Base-by-base conservation (phyloP, 2,113 vertebrate species). In the Isurus oxyrinchus region DNA sequence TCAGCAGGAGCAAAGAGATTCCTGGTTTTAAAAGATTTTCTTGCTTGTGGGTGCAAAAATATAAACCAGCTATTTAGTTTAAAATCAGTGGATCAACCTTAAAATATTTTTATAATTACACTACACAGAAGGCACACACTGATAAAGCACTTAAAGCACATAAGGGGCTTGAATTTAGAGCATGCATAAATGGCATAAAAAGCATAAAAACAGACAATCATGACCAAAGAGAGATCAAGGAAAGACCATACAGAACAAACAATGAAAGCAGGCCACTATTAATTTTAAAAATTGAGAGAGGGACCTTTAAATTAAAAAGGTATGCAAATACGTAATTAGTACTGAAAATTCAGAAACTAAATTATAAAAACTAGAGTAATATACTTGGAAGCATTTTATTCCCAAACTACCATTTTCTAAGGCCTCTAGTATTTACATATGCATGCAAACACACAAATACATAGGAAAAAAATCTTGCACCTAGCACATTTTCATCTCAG, bases 1-100 rank as follows among this genome's bases (percentile, higher is more conserved):
- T 97, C 97, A 97, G 97, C 96, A 97, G 98, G 98, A 97, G 97
- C 96, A 96, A 96, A 81, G 88, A 90, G 96, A 35, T 44, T 97
- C 97, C 97, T 96, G 67, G 94, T 31, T 95, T 72, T 76, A 95
- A 95, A 76, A 72, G 49, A 69, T 76, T 95, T 95, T 13, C 67
- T 72, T 76, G 69, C 67, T 53, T 95, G 66, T 72, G 94, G 66
- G 44, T 95, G 59, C 66, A 69, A 95, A 95, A 95, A 72, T 16
- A 55, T 40, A 95, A 94, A 95, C 27, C 63, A 95, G 94, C 66
- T 55, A 76, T 95, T 44, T 55, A 76, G 67, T 27, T 95, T 95
- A 95, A 95, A 76, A 95, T 55, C n/a, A 94, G 66, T 95, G 61
- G 16, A 53, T 95, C 27, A 19, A 95, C 44, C 49, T 72, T 95